Evolutionary conservation across 2,797 vertebrate genomes (phyloP).

Genomic region (Rhincodon typus): DNA sequence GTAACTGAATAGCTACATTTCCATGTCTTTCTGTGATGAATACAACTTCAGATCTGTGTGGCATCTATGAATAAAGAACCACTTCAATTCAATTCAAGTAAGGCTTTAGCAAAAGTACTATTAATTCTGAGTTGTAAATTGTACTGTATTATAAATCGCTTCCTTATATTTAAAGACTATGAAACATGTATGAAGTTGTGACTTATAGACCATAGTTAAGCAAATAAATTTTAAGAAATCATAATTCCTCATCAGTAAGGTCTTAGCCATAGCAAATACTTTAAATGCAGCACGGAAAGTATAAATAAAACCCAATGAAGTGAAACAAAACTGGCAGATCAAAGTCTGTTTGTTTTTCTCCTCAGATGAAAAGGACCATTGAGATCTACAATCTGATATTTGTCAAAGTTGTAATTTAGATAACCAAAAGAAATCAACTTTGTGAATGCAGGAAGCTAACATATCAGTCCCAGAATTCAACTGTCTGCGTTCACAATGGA

Average conservation of each 20-base stretch:
- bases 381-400: background rate
- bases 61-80: constrained; percentile 1
- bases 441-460: background rate
- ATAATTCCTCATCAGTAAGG: background rate
- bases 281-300: background rate
- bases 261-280: background rate
- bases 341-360: background rate
- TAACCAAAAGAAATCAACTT: background rate
- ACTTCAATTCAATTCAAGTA: constrained; percentile 17
- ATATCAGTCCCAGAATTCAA: background rate
- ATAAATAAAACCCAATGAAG: background rate
- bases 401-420: background rate
- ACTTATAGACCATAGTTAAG: background rate
- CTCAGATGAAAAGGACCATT: background rate
- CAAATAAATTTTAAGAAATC: background rate
- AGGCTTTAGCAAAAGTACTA: background rate
- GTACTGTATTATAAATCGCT: background rate
- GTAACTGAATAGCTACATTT: background rate
- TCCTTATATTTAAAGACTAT: background rate
- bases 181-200: background rate
- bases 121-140: constrained; percentile 22
- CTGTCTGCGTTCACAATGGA: background rate
- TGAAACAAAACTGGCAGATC: background rate
- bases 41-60: constrained; percentile 21
- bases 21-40: constrained; percentile 13